phyloP scores from a whole-genome alignment of 2,113 vertebrate genomes.

The Halcyon senegalensis region DNA sequence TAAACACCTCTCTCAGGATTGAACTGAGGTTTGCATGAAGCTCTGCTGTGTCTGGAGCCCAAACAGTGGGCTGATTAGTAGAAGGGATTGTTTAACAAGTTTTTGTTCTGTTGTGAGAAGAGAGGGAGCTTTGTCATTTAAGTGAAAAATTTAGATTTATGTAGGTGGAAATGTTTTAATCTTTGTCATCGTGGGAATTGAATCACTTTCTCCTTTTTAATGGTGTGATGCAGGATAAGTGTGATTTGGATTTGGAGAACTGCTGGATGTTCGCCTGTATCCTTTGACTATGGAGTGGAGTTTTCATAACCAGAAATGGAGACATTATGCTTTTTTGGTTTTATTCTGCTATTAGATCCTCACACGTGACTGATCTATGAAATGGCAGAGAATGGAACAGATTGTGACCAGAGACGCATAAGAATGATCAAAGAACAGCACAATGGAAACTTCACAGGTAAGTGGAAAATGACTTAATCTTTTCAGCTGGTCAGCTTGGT shows the following conservation, averaged over 20 bases:
- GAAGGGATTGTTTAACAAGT: neutral
- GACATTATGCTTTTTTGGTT: constrained; percentile 10
- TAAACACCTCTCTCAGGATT: neutral
- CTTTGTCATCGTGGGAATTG: neutral
- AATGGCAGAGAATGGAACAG: constrained; percentile 95
- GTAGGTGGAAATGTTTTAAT: constrained; percentile 52
- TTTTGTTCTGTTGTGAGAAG: neutral
- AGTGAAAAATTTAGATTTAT: neutral
- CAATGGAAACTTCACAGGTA: constrained; percentile 92
- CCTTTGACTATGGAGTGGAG: neutral
- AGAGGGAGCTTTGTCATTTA: neutral
- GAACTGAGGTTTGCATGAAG: neutral
- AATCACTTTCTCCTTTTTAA: neutral
- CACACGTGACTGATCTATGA: constrained; percentile 75
- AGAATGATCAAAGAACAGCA: constrained; percentile 87
- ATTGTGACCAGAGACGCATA: constrained; percentile 88
- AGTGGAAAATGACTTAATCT: neutral
- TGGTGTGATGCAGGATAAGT: neutral
- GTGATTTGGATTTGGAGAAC: neutral
- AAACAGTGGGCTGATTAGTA: neutral
- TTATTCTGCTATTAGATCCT: constrained; percentile 49
- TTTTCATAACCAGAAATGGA: neutral
- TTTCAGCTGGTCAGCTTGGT: neutral
- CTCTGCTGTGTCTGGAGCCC: neutral
- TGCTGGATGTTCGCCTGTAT: neutral